These are phyloP conservation scores for Ericerus pela DNA, from an alignment of 1,140 invertebrate species.

Conservation along the genomic window DNA sequence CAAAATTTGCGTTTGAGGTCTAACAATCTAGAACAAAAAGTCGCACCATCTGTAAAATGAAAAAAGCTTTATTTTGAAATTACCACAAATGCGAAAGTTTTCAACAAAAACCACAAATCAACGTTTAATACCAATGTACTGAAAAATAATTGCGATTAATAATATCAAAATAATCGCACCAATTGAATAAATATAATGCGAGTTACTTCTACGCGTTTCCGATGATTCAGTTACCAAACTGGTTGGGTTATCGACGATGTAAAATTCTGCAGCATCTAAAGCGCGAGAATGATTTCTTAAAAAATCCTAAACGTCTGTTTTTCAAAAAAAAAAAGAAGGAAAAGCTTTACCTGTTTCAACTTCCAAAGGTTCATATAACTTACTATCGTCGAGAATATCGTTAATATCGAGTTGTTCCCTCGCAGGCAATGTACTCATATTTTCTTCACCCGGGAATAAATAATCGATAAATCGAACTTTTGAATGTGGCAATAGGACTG, in stretches of 20 bases:
- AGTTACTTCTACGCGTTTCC: not conserved
- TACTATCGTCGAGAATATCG: constrained; percentile 52
- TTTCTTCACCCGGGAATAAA: constrained; percentile 61
- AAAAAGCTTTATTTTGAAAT: too few species aligned
- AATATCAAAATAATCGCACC: not conserved
- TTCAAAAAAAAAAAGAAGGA: not conserved
- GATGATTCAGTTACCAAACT: not conserved
- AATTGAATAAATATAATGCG: not conserved
- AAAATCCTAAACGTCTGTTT: not conserved
- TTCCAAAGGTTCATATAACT: constrained; percentile 47
- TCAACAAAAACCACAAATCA: too few species aligned
- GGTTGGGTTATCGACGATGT: not conserved
- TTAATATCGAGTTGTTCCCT: constrained; percentile 38
- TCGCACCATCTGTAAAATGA: too few species aligned
- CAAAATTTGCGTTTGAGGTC: too few species aligned
- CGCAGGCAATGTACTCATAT: constrained; percentile 48
- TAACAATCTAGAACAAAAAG: too few species aligned
- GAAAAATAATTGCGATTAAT: not conserved
- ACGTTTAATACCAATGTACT: too few species aligned
- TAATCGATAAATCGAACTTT: constrained; percentile 63
- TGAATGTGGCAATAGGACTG: constrained; percentile 46
- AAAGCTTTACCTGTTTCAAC: constrained; percentile 32
- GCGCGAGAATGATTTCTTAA: not conserved
- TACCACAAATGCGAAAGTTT: too few species aligned
- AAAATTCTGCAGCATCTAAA: not conserved